These are phyloP conservation scores for Pristionchus japonicus DNA, from an alignment of 2,888 invertebrate genomes.

Conservation along the genomic window DNA sequence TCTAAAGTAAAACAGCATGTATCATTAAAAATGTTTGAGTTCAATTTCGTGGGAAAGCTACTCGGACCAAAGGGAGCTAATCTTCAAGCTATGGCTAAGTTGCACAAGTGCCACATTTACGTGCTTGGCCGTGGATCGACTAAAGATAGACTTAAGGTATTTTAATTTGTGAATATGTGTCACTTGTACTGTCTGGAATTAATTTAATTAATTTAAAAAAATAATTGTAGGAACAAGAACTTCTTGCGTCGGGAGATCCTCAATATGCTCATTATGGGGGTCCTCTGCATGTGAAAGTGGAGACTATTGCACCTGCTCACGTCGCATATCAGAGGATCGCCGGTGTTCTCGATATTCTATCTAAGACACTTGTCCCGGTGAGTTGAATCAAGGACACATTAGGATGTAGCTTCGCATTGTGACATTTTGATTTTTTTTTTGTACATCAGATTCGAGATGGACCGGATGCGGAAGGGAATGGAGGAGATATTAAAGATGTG, in stretches of 20 bases:
- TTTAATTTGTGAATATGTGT: neutral
- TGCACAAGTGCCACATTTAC: conserved; percentile 74
- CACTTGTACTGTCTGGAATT: no score
- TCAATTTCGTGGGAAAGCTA: conserved; percentile 75
- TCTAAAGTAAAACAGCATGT: neutral
- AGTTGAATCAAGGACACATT: conserved; percentile 10
- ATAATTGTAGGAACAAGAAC: conserved; percentile 68
- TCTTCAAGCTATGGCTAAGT: conserved; percentile 72
- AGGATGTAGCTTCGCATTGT: neutral
- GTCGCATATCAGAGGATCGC: conserved; percentile 73
- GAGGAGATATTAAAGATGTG: neutral
- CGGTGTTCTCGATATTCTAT: conserved; percentile 70
- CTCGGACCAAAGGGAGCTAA: conserved; percentile 74
- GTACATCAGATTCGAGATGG: conserved; percentile 21
- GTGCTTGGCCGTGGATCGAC: conserved; percentile 75
- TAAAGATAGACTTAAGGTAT: conserved; percentile 70
- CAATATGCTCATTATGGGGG: conserved; percentile 74
- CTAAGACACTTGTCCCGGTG: conserved; percentile 68
- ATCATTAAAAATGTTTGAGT: no score
- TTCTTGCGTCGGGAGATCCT: conserved; percentile 73
- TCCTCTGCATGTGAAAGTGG: conserved; percentile 74
- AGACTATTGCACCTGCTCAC: conserved; percentile 72
- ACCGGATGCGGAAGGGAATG: neutral
- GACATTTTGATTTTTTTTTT: neutral
- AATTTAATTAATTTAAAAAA: no score